Conservation (phyloP, 2,797 vertebrate genomes). For the Fratercula arctica region DNA sequence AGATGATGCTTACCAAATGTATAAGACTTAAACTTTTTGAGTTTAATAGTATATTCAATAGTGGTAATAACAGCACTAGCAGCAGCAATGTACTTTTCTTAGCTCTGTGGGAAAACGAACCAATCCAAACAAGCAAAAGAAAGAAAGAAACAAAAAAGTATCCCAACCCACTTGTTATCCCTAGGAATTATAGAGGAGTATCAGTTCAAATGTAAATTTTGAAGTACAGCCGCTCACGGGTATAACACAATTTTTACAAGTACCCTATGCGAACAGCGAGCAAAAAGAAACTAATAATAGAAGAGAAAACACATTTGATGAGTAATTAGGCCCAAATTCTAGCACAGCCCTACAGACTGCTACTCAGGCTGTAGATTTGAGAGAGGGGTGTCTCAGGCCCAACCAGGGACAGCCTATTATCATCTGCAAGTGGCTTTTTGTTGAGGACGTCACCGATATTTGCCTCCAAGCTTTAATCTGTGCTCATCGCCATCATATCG, state of each 20-base stretch:
- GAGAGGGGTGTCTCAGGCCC: not conserved
- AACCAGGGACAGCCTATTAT: not conserved
- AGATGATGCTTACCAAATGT: not conserved
- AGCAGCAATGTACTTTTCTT: not conserved
- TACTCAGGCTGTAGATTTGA: not conserved
- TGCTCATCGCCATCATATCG: not conserved
- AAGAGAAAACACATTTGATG: not conserved
- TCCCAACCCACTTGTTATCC: not conserved
- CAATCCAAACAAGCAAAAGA: not conserved
- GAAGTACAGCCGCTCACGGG: not conserved
- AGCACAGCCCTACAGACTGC: not conserved
- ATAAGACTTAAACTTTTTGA: not conserved
- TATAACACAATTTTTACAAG: not conserved
- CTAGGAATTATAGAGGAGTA: not conserved
- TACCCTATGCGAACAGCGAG: accelerated
- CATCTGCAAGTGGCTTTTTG: not conserved
- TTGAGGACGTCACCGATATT: not conserved
- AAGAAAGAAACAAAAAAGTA: not conserved
- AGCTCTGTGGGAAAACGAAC: not conserved
- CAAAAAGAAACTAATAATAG: not conserved
- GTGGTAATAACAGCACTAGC: not conserved
- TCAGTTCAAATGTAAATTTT: not conserved
- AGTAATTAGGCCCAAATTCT: not conserved
- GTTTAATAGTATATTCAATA: not conserved
- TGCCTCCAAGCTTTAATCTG: not conserved